Evolutionary conservation across 2,888 invertebrate species (phyloP).

Genomic region (Parthenolecanium corni): DNA sequence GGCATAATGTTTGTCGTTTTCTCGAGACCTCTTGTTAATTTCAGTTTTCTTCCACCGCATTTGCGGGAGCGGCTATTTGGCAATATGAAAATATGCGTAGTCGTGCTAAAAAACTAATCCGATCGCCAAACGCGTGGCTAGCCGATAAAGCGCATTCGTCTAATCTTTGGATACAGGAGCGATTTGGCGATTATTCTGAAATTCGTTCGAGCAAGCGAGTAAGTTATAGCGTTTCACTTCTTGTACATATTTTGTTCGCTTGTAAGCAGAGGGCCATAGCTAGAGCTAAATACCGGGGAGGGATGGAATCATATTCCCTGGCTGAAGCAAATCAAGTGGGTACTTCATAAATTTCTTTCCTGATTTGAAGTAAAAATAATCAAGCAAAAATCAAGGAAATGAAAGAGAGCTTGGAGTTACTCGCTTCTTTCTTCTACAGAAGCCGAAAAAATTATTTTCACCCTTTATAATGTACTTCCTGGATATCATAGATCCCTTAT

Average conservation of each 20-base stretch:
- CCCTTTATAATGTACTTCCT: no score
- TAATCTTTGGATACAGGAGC: slow-evolving; percentile 1
- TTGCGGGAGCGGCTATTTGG: slow-evolving; percentile 69
- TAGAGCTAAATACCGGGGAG: no score
- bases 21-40: slow-evolving; percentile 15
- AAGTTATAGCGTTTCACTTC: background rate
- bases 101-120: slow-evolving; percentile 31
- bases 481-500: no score
- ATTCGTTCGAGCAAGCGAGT: slow-evolving; percentile 1
- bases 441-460: no score
- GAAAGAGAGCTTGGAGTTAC: no score
- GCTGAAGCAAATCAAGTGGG: no score
- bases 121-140: slow-evolving; percentile 10
- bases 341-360: background rate
- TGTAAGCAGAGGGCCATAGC: no score
- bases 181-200: background rate
- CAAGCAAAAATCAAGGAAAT: background rate
- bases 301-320: no score
- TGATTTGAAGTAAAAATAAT: background rate
- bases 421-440: no score
- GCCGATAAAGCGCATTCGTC: background rate
- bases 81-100: slow-evolving; percentile 62
- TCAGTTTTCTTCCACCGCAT: slow-evolving; percentile 57
- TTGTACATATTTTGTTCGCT: background rate
- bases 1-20: slow-evolving; percentile 29